Evolutionary conservation across 2,888 invertebrate species (phyloP), one percentile per base, ranked within the genome.

Genomic region (Synergus laeviventris): DNA sequence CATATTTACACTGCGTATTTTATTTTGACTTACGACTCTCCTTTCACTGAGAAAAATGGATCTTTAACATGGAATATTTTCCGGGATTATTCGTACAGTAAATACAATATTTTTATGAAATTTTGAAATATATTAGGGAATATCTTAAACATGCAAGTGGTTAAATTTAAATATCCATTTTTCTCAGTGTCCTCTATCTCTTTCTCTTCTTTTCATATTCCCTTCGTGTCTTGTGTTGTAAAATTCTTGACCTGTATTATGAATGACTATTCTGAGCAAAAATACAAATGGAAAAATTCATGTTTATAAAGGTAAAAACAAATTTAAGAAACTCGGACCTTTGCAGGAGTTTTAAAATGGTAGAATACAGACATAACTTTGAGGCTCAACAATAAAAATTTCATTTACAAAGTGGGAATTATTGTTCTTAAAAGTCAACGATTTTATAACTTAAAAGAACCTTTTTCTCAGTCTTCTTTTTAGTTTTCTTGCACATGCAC

Each of bases 1-100:
- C 82, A 83, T 84, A 83, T 83, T 81, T 77, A 82, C 82, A 78
- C 80, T 81, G 56, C 73, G 76, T 38, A n/a, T 78, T 75, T 83
- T 76, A 70, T 74, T 83, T 83, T 81, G 75, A 76, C 76, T 79
- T 76, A 45, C 39, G 38, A 59, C 54, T 56, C 16, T 77, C 21
- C 38, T 70, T 38, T 39, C 39, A 11, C 31, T 31, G 31, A 31
- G 31, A 31, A 31, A 31, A 31, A 5, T 31, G 4, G 31, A 5
- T 31, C 0, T 31, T 31, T 31, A 31, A 31, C n/a, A 31, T 31
- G 4, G 4, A 31, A 31, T 0, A 31, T 31, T 5, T 31, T 5
- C n/a, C n/a, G n/a, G 5, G 7, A 5, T 31, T 31, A 31, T 31
- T 31, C 7, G 31, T 0, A 31, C n/a, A n/a, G n/a, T n/a, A n/a